Evolutionary conservation across 1,140 invertebrate genomes (phyloP).

Genomic region (Heliothis virescens): DNA sequence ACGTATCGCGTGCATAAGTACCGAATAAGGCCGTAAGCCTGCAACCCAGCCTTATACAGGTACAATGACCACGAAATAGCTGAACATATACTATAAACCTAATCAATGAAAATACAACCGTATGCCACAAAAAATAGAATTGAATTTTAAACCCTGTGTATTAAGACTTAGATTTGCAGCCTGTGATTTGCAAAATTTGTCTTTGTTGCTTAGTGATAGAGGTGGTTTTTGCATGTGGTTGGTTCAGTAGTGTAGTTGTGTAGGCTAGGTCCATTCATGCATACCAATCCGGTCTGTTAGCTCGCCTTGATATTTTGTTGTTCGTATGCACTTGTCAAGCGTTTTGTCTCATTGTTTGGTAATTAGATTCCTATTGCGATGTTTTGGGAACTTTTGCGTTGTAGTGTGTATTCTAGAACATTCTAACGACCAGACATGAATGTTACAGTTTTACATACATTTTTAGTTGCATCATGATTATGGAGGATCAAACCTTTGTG

Average conservation of each 20-base stretch:
- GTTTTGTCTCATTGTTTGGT: slow-evolving; percentile 42
- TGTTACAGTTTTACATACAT: too few species aligned
- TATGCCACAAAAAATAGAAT: background rate
- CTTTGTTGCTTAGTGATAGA: background rate
- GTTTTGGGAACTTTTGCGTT: background rate
- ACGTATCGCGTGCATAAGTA: slow-evolving; percentile 5
- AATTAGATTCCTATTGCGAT: background rate
- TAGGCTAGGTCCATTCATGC: slow-evolving; percentile 39
- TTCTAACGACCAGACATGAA: too few species aligned
- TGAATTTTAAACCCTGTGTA: background rate
- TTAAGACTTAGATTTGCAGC: background rate
- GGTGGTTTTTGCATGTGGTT: background rate
- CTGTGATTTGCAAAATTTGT: background rate
- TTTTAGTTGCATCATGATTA: too few species aligned
- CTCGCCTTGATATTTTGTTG: slow-evolving; percentile 41
- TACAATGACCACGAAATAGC: slow-evolving; percentile 38
- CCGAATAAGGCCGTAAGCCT: slow-evolving; percentile 21
- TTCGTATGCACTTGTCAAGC: slow-evolving; percentile 39
- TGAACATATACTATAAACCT: background rate
- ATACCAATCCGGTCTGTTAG: slow-evolving; percentile 37
- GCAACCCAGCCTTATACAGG: slow-evolving; percentile 37
- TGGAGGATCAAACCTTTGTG: too few species aligned
- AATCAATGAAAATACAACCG: slow-evolving; percentile 10
- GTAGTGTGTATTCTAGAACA: background rate
- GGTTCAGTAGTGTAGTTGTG: background rate